Percentiles rank a stretch among this genome's conserved stretches.
These are phyloP conservation scores for Ciona savignyi DNA, from an alignment of 23 tunicate species.

Conservation along the genomic window DNA sequence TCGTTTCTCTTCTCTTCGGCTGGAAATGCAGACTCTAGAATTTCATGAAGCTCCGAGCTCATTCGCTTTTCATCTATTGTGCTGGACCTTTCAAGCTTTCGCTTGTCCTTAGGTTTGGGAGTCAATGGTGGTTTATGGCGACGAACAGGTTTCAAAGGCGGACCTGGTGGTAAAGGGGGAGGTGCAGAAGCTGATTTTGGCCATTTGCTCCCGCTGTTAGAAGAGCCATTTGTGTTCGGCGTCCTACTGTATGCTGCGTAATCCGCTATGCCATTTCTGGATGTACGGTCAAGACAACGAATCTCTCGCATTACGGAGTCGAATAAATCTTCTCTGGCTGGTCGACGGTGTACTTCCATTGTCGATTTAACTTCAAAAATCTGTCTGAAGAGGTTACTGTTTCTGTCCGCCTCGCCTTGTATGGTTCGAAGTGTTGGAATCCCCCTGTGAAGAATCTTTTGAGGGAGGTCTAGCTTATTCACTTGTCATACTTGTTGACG, in stretches of 20 bases:
- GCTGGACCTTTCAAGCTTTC: not conserved
- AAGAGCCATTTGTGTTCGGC: not conserved
- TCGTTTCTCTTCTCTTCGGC: not conserved
- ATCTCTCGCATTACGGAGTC: not conserved
- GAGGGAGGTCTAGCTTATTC: not conserved
- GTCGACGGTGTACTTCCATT: not conserved
- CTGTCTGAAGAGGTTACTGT: not conserved
- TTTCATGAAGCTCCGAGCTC: constrained; percentile 14
- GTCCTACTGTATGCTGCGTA: not conserved
- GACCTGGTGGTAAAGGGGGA: constrained; percentile 1
- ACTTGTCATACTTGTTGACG: not conserved
- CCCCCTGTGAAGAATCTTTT: not conserved
- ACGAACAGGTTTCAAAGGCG: not conserved
- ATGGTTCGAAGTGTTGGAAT: not conserved
- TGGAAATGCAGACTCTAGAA: constrained; percentile 8
- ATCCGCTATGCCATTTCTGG: not conserved
- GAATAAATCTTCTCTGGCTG: not conserved
- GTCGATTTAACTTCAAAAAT: not conserved
- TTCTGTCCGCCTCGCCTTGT: not conserved
- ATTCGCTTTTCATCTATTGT: not conserved
- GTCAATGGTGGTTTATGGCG: not conserved
- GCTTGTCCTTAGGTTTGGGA: not conserved
- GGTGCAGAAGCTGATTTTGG: not conserved
- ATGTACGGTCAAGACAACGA: not conserved
- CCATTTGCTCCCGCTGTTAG: not conserved